Base-by-base conservation (phyloP, 2,888 invertebrate species). In the Heteropelma amictum region DNA sequence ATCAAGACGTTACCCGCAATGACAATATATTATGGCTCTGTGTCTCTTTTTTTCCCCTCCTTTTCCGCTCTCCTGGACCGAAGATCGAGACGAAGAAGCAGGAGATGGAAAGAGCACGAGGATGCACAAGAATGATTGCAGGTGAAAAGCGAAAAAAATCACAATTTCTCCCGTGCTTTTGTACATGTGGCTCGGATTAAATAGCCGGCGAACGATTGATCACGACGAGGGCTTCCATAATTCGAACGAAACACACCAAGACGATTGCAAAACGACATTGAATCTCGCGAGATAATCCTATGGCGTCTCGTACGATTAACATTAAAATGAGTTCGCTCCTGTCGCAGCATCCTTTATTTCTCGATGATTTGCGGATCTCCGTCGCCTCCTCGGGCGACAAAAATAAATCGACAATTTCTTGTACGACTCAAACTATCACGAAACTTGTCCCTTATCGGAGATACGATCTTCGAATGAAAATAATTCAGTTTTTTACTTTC, bases 1-100 rank as follows among this genome's bases (percentile, higher is more conserved):
- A 83, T 83, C 81, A 81, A 83, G 83, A 85, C 82, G 81, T 85
- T 83, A 83, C 79, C 80, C 83, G n/a, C n/a, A 81, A 83, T 85
- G 82, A 84, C 81, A 82, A 83, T 86, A 83, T 85, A 85, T 86
- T 85, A 84, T 83, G 82, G 81, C 80, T 79, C 71, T 68, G 65
- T 77, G 72, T 78, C 77, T 76, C 81, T 84, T 72, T 70, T 80
- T 80, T 81, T 77, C 47, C 64, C 40, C 26, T 26, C 56, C 10
- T 33, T 49, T 49, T 73, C 67, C 56, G 30, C 40, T 17, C 56
- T 54, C 47, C 40, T 45, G 53, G 19, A 47, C 8, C 10, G 49
- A 17, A 49, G 35, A 63, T 42, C 45, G 12, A 60, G 19, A 61
- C 10, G 2, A 23, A 23, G 23, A 21, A 14, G 28, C 8, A 10